Conservation (phyloP, 2,797 vertebrate genomes). For the Tapera naevia region DNA sequence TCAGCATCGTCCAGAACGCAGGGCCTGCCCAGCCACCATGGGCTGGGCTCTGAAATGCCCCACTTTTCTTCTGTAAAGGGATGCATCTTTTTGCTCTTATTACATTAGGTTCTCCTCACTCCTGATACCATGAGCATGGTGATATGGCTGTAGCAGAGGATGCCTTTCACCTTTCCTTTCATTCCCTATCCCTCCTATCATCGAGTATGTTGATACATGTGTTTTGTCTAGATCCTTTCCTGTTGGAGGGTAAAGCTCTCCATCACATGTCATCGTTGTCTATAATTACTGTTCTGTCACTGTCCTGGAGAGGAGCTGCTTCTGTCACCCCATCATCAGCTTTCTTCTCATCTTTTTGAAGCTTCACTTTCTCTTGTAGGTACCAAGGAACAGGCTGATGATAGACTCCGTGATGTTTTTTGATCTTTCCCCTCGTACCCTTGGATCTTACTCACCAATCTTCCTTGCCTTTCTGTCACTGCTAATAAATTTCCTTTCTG, state of each 20-base stretch:
- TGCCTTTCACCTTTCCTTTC: neutral
- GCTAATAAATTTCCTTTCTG: conserved; percentile 10
- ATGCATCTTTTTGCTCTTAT: neutral
- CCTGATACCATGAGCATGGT: accelerated
- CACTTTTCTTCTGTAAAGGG: neutral
- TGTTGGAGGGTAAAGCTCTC: conserved; percentile 17
- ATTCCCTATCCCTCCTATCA: neutral
- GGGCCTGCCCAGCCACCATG: neutral
- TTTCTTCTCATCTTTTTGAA: conserved; percentile 48
- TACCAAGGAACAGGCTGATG: conserved; percentile 6
- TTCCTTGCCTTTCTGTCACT: conserved; percentile 14
- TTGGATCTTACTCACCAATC: conserved; percentile 6
- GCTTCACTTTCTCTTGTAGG: conserved; percentile 28
- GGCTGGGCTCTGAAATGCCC: neutral
- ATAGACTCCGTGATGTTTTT: conserved; percentile 30
- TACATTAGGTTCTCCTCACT: neutral
- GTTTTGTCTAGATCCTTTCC: neutral
- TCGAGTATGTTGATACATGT: neutral
- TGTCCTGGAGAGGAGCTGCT: conserved; percentile 33
- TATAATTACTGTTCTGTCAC: conserved; percentile 30
- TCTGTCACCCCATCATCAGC: neutral
- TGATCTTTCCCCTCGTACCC: conserved; percentile 34
- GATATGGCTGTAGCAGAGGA: neutral
- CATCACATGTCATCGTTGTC: conserved; percentile 16
- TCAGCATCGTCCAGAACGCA: accelerated